Evolutionary conservation across 2,797 vertebrate species (phyloP), one percentile per base, ranked within the genome.

Genomic region (Tinamus major): DNA sequence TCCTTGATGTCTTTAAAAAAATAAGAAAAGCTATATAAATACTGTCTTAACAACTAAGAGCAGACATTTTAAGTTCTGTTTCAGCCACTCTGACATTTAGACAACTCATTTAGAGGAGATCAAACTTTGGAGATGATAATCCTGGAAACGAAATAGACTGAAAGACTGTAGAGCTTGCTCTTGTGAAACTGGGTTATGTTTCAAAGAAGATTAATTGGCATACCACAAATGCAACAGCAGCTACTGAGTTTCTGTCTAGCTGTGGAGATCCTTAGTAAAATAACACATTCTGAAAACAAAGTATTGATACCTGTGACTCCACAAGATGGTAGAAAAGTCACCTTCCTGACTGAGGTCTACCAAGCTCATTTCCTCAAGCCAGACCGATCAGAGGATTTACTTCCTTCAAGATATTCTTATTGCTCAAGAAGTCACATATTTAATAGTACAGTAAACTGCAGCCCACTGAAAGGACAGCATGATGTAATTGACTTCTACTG

Each of bases 351-450:
- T 53, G 44, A 35, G 6, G 78, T 49, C 24, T 59, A 21, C 29
- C 19, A 75, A 51, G 16, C 2, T 9, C 15, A 76, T 79, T 93
- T 68, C 35, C 23, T 83, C 39, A 79, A 87, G 6, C 9, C 42
- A 90, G 55, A 58, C 6, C 31, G 19, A 58, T 29, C 31, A 65
- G 31, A 69, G 0, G 1, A 78, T 78, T 74, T 67, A 12, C 27
- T 94, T 77, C 21, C 48, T 74, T 79, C 72, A 86, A 65, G 27
- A 31, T 9, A 41, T 27, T 65, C 20, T 77, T 87, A 44, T 35
- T 58, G 18, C 26, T 83, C 10, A 70, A 80, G 10, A 67, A 41
- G 39, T 1, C 1, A 33, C 33, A n/a, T 0, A 0, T 46, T 79
- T 29, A 33, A 35, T 51, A 48, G 76, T 76, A 83, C 33, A 79